These are phyloP conservation scores for Scomberomorus guttatus DNA, from an alignment of 2,797 vertebrate species.

Conservation along the genomic window DNA sequence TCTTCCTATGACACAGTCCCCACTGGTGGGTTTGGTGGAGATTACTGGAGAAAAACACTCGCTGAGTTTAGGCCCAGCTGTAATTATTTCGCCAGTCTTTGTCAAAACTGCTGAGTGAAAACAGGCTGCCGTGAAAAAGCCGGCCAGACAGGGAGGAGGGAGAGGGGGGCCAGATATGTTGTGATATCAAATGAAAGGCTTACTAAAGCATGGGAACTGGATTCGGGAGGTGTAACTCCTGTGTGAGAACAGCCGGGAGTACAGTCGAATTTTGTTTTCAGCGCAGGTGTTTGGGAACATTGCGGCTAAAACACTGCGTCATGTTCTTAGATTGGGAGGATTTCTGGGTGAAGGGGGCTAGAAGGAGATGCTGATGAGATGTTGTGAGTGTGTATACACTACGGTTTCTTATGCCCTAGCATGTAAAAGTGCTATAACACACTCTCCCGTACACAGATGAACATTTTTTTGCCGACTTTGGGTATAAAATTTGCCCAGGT, in stretches of 20 bases:
- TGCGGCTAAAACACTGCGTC: slow-evolving; percentile 20
- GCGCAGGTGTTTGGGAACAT: slow-evolving; percentile 71
- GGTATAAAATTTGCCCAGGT: slow-evolving; percentile 68
- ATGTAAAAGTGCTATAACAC: neutral
- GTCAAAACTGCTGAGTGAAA: slow-evolving; percentile 81
- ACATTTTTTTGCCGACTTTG: slow-evolving; percentile 30
- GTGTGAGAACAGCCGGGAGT: slow-evolving; percentile 73
- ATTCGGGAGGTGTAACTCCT: slow-evolving; percentile 64
- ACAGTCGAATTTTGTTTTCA: slow-evolving; percentile 48
- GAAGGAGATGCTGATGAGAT: slow-evolving; percentile 15
- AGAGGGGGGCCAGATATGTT: slow-evolving; percentile 69
- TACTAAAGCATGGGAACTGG: slow-evolving; percentile 80
- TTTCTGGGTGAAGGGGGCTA: neutral
- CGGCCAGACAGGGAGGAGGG: slow-evolving; percentile 62
- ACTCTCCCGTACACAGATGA: slow-evolving; percentile 1
- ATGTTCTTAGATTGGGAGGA: slow-evolving; percentile 11
- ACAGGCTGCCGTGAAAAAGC: slow-evolving; percentile 77
- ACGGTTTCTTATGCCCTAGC: neutral
- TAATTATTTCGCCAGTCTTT: slow-evolving; percentile 86
- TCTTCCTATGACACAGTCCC: slow-evolving; percentile 83
- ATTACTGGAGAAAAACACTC: slow-evolving; percentile 79
- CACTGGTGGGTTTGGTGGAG: slow-evolving; percentile 65
- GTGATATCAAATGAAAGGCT: slow-evolving; percentile 82
- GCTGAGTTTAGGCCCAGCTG: slow-evolving; percentile 72
- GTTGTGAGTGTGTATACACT: neutral